A percentile compares a stretch with the other conserved stretches of the same genome.
Conservation (phyloP, 2,888 invertebrate species). For the Xestia ashworthii region DNA sequence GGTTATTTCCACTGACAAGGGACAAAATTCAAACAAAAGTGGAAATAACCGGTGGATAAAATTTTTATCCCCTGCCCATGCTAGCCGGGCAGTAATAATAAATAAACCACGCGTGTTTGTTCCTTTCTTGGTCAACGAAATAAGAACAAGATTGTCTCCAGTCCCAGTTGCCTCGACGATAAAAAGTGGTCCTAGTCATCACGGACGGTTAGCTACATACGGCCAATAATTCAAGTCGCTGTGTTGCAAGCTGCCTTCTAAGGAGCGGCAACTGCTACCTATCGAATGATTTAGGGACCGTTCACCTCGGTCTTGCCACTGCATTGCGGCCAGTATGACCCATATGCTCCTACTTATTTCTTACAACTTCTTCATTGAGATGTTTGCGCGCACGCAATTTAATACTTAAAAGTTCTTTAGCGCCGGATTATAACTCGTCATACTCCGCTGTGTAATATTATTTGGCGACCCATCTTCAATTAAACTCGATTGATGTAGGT, state of each 20-base stretch:
- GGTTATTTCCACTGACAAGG: no score
- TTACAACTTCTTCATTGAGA: slow-evolving; percentile 38
- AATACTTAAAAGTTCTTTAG: slow-evolving; percentile 44
- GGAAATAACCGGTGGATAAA: no score
- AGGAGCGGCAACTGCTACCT: slow-evolving; percentile 72
- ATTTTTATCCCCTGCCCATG: no score
- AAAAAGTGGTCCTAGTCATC: slow-evolving; percentile 63
- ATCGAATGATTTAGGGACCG: slow-evolving; percentile 81
- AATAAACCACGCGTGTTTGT: slow-evolving; percentile 44
- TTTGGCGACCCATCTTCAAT: slow-evolving; percentile 37
- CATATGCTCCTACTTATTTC: slow-evolving; percentile 62
- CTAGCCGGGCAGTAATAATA: slow-evolving; percentile 49
- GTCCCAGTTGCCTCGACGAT: slow-evolving; percentile 40
- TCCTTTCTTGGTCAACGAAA: slow-evolving; percentile 44
- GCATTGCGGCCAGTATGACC: slow-evolving; percentile 68
- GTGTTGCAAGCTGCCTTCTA: slow-evolving; percentile 84
- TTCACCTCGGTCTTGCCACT: slow-evolving; percentile 82
- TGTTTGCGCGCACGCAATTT: slow-evolving; percentile 58
- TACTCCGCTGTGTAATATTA: slow-evolving; percentile 3
- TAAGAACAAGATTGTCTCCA: slow-evolving; percentile 55
- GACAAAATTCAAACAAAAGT: no score
- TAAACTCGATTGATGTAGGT: slow-evolving; percentile 1
- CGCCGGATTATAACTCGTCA: slow-evolving; percentile 20
- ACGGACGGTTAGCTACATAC: slow-evolving; percentile 44
- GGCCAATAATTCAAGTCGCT: slow-evolving; percentile 58